A percentile compares a stretch with the other conserved stretches of the same genome.
These are phyloP conservation scores for Leptothorax acervorum DNA, from an alignment of 2,888 invertebrate genomes.

Conservation along the genomic window DNA sequence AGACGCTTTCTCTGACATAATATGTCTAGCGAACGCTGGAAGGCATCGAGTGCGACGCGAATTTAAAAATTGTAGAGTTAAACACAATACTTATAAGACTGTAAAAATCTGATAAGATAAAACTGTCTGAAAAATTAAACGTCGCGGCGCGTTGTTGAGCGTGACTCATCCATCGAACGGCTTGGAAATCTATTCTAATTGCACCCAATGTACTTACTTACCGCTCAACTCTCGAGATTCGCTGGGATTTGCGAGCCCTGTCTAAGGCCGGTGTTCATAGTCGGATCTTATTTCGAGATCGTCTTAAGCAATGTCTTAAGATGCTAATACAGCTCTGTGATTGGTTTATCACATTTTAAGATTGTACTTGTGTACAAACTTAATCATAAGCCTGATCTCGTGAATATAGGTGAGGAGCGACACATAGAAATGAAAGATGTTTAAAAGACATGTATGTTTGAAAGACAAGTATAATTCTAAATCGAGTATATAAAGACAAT, in stretches of 20 bases:
- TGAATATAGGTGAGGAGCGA: too few species aligned
- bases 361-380: too few species aligned
- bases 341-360: too few species aligned
- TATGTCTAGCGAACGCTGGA: too few species aligned
- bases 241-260: background rate
- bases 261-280: background rate
- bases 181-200: background rate
- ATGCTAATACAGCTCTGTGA: too few species aligned
- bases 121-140: constrained; percentile 13
- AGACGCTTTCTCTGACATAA: background rate
- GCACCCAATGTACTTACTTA: background rate
- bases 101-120: constrained; percentile 36
- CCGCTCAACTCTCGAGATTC: background rate
- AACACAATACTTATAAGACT: background rate
- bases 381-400: too few species aligned
- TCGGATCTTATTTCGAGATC: too few species aligned
- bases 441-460: too few species aligned
- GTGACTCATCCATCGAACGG: constrained; percentile 11
- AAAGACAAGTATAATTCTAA: too few species aligned
- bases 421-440: too few species aligned
- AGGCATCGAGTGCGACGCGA: background rate
- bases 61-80: background rate
- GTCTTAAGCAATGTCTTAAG: too few species aligned
- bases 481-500: too few species aligned
- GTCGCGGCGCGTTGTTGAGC: background rate